phyloP scores from a whole-genome alignment of 2,888 invertebrate species.

The Caenorhabditis doughertyi region DNA sequence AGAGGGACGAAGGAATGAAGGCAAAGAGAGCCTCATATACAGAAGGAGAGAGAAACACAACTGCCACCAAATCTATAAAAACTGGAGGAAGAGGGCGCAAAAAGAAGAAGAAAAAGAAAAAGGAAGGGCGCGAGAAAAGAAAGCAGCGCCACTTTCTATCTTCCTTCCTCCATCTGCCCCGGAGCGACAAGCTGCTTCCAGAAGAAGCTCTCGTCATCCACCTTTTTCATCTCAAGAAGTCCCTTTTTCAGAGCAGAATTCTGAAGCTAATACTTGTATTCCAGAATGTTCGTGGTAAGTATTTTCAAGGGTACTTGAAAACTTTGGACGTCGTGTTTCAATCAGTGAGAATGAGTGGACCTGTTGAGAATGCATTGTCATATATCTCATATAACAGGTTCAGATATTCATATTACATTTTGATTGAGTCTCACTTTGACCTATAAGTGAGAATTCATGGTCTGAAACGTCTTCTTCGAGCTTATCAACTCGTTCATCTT shows the following conservation, averaged over 20 bases:
- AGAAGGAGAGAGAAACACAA: slow-evolving; percentile 26
- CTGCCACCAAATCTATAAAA: slow-evolving; percentile 56
- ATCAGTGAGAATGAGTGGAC: slow-evolving; percentile 3
- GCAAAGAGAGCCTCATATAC: slow-evolving; percentile 40
- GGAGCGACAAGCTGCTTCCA: slow-evolving; percentile 21
- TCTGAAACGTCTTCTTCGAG: too few relatives aligned
- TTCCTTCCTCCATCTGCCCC: slow-evolving; percentile 23
- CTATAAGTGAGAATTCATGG: too few relatives aligned
- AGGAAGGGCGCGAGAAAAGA: slow-evolving; percentile 52
- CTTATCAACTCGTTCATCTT: too few relatives aligned
- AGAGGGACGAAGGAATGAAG: slow-evolving; percentile 19
- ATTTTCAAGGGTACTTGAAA: slow-evolving; percentile 9
- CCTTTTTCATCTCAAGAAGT: slow-evolving; percentile 5
- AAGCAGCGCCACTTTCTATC: slow-evolving; percentile 44
- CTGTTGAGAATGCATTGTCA: not conserved
- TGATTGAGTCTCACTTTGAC: too few relatives aligned
- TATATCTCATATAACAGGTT: not conserved
- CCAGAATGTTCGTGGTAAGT: slow-evolving; percentile 64
- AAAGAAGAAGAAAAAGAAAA: slow-evolving; percentile 8
- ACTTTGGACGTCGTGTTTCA: not conserved
- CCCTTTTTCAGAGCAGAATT: slow-evolving; percentile 38
- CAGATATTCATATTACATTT: too few relatives aligned
- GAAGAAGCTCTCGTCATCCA: slow-evolving; percentile 25
- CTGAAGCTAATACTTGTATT: slow-evolving; percentile 45
- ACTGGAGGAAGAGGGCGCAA: slow-evolving; percentile 46